These are phyloP conservation scores for Dusona sp. DNA, from an alignment of 2,888 invertebrate species.

Conservation along the genomic window DNA sequence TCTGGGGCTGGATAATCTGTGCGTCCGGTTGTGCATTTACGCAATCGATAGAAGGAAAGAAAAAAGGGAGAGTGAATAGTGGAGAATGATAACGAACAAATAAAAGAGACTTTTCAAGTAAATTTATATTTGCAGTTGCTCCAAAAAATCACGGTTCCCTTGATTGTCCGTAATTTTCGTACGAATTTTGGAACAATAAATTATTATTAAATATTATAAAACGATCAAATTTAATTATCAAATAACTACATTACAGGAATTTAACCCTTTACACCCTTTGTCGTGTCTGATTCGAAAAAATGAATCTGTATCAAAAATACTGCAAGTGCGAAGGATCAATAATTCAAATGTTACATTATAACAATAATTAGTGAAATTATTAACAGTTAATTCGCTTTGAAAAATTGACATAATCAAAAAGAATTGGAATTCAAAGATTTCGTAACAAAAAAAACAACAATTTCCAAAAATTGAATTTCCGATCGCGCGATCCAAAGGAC, in stretches of 20 bases:
- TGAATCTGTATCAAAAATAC: background rate
- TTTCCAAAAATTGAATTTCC: background rate
- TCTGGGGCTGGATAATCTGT: constrained; percentile 9
- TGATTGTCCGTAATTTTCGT: background rate
- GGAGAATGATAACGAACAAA: too few species aligned
- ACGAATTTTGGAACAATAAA: background rate
- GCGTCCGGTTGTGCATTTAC: constrained; percentile 53
- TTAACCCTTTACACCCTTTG: too few species aligned
- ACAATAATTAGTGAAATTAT: too few species aligned
- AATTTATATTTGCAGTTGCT: background rate
- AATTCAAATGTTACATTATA: too few species aligned
- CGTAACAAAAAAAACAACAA: background rate
- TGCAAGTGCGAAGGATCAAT: too few species aligned
- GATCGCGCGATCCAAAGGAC: background rate
- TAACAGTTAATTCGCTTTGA: background rate
- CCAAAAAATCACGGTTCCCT: background rate
- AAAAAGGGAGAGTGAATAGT: background rate
- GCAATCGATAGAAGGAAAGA: constrained; percentile 19
- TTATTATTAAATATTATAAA: too few species aligned
- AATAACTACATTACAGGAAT: too few species aligned
- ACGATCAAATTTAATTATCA: too few species aligned
- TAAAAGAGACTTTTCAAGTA: too few species aligned
- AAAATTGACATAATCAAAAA: background rate
- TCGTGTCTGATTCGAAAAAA: background rate
- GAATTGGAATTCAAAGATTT: background rate